A percentile compares a stretch with the other conserved stretches of the same genome.
These are phyloP conservation scores for Barbus barbus DNA, from an alignment of 2,113 vertebrate genomes.

Conservation along the genomic window DNA sequence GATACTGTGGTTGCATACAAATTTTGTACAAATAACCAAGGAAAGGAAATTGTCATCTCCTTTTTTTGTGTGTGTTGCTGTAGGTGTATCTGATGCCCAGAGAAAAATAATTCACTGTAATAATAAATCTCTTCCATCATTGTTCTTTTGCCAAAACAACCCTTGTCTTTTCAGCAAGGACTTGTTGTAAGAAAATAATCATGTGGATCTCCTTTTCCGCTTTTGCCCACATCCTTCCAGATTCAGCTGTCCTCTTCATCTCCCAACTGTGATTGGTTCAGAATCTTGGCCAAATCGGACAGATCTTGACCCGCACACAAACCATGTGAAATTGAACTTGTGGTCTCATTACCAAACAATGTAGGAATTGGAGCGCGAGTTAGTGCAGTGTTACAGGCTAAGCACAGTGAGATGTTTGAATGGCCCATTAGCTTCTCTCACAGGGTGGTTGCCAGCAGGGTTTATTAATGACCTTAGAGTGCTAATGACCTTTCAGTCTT, in stretches of 20 bases:
- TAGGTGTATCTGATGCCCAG: slow-evolving; percentile 3
- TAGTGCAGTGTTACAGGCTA: slow-evolving; percentile 34
- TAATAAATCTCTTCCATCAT: not conserved
- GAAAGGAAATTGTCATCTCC: not conserved
- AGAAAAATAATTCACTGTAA: slow-evolving; percentile 37
- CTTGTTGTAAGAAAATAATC: slow-evolving; percentile 32
- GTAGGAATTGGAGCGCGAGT: not conserved
- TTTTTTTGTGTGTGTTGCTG: not conserved
- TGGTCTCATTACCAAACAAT: slow-evolving; percentile 55
- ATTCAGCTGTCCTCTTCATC: not conserved
- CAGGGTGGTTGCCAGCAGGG: slow-evolving; percentile 42
- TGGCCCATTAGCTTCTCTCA: slow-evolving; percentile 52
- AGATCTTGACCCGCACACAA: slow-evolving; percentile 16
- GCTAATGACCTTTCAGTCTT: slow-evolving; percentile 41
- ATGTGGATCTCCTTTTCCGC: not conserved
- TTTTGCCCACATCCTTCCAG: slow-evolving; percentile 6
- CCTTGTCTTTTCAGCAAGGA: slow-evolving; percentile 15
- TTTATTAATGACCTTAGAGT: slow-evolving; percentile 46
- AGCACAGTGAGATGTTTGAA: slow-evolving; percentile 40
- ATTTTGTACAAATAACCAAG: slow-evolving; percentile 43
- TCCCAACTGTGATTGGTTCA: not conserved
- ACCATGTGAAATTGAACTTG: slow-evolving; percentile 42
- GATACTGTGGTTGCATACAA: not conserved
- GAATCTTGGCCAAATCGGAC: not conserved
- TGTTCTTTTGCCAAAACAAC: slow-evolving; percentile 29